Evolutionary conservation across 2,113 vertebrate genomes (phyloP), one percentile per base, ranked within the genome.

Genomic region (Brachypodius melanocephalos): DNA sequence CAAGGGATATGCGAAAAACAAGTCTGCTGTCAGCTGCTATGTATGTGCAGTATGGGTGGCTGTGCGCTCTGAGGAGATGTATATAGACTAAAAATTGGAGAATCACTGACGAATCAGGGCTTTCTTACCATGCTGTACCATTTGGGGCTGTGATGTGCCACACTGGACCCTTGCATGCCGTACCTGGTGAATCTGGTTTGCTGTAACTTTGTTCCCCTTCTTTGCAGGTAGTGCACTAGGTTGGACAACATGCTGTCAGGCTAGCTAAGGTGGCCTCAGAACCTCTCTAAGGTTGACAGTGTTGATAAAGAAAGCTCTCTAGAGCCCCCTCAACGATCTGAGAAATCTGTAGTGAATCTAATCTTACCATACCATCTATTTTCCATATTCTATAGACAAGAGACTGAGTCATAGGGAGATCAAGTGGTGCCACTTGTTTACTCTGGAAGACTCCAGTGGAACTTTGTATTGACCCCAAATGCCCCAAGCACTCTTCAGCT

Each of bases 131-230:
- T 7, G 3, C 17, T 51, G 19, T 5, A 3, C n/a, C 42, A 14
- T 22, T 11, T 26, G 28, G 13, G 9, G 3, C 55, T 59, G 17
- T 13, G 5, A 24, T 24, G 9, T 6, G 11, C 43, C 4, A 0
- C 38, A 4, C 54, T 25, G 29, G 14, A 12, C 6, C 17, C 14
- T 40, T 17, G 48, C 36, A 10, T 17, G 12, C 6, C 2, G 1
- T 16, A 68, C 17, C 34, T 49, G 32, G 17, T 45, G 58, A 52
- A 72, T 55, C 19, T 69, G 36, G 4, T 26, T 73, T 40, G 24
- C 24, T 63, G 17, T 17, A 76, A 20, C 6, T 26, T 46, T 57
- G 28, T 48, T 57, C 45, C 15, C 31, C 32, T 36, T 72, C 57
- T 48, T 52, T 28, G 14, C 40, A 65, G 28, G 38, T 38, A 45